phyloP scores from a whole-genome alignment of 2,113 vertebrate species.

The Pteronura brasiliensis region DNA sequence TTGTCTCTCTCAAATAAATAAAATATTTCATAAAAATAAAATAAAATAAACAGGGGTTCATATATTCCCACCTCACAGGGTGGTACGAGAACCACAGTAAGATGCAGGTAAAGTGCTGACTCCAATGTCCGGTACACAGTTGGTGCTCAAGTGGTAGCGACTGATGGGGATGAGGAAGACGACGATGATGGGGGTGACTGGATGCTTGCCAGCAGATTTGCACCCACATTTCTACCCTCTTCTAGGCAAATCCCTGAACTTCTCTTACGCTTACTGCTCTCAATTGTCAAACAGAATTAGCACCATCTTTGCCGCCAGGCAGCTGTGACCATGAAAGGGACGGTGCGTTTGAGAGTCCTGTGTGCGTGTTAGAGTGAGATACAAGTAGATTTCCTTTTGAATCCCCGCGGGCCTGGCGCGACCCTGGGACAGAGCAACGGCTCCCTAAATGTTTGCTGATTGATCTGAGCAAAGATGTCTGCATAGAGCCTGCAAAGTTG shows the following conservation, averaged over 20 bases:
- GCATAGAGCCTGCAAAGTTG: not conserved
- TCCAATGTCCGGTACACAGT: not conserved
- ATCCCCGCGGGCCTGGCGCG: fast-evolving
- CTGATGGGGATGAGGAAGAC: fast-evolving
- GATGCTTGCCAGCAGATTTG: not conserved
- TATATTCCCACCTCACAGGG: no score
- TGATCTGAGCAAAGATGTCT: not conserved
- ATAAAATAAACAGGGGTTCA: not conserved
- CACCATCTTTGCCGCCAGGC: not conserved
- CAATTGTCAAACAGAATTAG: not conserved
- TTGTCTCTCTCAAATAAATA: no score
- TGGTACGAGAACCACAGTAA: not conserved
- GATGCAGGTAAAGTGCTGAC: not conserved
- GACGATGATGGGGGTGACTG: fast-evolving
- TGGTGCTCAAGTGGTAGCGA: fast-evolving
- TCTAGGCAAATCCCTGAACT: not conserved
- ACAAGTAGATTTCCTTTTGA: not conserved
- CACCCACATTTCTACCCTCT: not conserved
- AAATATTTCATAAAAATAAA: no score
- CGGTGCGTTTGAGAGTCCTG: fast-evolving
- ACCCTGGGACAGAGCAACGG: no score
- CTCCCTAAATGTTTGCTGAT: not conserved
- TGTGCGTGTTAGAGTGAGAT: not conserved
- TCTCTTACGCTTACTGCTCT: not conserved
- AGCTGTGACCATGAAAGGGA: not conserved